Conservation (phyloP, 2,113 vertebrate genomes). For the Leuciscus idus region DNA sequence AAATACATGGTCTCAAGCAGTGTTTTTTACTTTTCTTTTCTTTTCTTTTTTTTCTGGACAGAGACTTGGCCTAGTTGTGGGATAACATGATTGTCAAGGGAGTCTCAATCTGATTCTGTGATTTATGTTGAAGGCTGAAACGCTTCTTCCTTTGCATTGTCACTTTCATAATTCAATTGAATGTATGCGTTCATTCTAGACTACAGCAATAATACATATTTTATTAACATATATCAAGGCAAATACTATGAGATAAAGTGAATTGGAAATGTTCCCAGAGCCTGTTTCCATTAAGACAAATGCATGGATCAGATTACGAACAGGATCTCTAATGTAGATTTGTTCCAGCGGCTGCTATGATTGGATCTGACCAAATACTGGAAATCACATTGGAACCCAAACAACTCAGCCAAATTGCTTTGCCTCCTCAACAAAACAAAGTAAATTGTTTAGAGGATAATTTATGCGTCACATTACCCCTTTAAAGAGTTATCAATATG, state of each 20-base stretch:
- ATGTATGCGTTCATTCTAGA: conserved; percentile 3
- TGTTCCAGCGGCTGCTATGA: background rate
- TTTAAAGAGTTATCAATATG: conserved; percentile 58
- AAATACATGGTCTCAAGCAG: background rate
- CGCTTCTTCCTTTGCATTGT: conserved; percentile 12
- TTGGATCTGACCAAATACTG: conserved; percentile 44
- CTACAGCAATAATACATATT: conserved; percentile 26
- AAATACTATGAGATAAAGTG: conserved; percentile 33
- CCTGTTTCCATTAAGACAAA: conserved; percentile 28
- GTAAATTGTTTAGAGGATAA: conserved; percentile 58
- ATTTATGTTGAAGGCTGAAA: conserved; percentile 19
- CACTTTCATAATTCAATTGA: conserved; percentile 24
- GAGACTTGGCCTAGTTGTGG: conserved; percentile 13
- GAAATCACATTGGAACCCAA: conserved; percentile 23
- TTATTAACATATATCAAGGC: conserved; percentile 29
- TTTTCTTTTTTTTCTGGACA: background rate
- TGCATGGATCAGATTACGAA: conserved; percentile 16
- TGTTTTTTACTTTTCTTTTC: background rate
- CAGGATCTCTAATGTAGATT: conserved; percentile 33
- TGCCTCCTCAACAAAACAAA: conserved; percentile 56
- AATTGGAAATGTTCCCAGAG: conserved; percentile 25
- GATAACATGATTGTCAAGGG: conserved; percentile 1
- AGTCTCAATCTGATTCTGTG: background rate
- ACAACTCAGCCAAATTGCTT: conserved; percentile 44
- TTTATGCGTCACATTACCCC: conserved; percentile 51